Percentiles rank a stretch among this genome's conserved stretches.
Conservation (phyloP, 2,888 invertebrate genomes). For the Tachina grossa region DNA sequence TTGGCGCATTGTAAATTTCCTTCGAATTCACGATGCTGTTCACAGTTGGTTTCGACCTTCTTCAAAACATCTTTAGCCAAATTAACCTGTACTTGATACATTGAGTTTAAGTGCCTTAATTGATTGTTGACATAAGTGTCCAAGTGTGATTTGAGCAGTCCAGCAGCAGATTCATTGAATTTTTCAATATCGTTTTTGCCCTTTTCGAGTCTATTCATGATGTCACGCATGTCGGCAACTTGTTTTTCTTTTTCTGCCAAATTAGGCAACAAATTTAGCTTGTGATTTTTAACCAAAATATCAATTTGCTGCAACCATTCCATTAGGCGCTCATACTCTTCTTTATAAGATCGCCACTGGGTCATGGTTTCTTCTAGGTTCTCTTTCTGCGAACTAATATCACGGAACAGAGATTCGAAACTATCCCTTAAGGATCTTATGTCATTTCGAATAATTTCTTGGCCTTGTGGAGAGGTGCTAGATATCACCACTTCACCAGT, state of each 20-base stretch:
- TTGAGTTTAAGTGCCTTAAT: conserved; percentile 91
- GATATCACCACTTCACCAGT: conserved; percentile 94
- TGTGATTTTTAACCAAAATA: conserved; percentile 94
- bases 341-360: conserved; percentile 95
- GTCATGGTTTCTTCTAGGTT: conserved; percentile 91
- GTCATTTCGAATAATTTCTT: conserved; percentile 91
- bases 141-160: conserved; percentile 90
- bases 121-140: conserved; percentile 95
- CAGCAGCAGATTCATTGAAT: conserved; percentile 91
- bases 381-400: conserved; percentile 92
- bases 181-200: conserved; percentile 92
- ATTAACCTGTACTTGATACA: conserved; percentile 94
- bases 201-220: conserved; percentile 88
- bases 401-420: conserved; percentile 92
- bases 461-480: conserved; percentile 91
- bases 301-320: conserved; percentile 97
- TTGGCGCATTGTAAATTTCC: conserved; percentile 89
- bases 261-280: conserved; percentile 90
- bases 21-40: conserved; percentile 92
- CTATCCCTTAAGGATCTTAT: conserved; percentile 92
- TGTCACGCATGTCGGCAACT: conserved; percentile 90
- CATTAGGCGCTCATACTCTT: conserved; percentile 94
- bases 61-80: conserved; percentile 94
- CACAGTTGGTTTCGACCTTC: conserved; percentile 94
- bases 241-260: conserved; percentile 93